These are phyloP conservation scores for Pseudolaguvia tuberculata DNA, from an alignment of 2,113 vertebrate species.

Conservation along the genomic window DNA sequence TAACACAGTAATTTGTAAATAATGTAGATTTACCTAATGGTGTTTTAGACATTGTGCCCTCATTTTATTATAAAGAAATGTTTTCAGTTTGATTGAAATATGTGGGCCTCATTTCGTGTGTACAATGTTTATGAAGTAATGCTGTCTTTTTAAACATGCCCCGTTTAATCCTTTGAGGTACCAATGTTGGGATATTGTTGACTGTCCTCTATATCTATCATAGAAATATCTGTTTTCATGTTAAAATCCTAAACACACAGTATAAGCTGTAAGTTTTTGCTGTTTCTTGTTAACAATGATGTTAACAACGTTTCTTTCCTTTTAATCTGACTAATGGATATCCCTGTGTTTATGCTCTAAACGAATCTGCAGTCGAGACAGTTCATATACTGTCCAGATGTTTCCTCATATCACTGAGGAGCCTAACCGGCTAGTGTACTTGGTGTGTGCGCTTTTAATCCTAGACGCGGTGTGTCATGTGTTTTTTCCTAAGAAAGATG, in stretches of 20 bases:
- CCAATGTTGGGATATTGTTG: not conserved
- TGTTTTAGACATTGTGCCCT: not conserved
- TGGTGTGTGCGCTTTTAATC: conserved; percentile 41
- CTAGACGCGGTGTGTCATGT: conserved; percentile 16
- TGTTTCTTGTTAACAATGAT: too few relatives aligned
- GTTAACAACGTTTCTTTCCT: not conserved
- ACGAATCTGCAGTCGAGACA: not conserved
- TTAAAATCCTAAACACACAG: not conserved
- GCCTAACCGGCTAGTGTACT: not conserved
- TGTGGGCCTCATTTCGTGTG: not conserved
- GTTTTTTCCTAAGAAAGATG: conserved; percentile 33
- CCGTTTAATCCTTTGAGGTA: not conserved
- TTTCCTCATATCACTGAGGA: not conserved
- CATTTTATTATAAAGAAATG: not conserved
- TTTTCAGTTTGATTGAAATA: not conserved
- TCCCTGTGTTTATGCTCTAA: not conserved
- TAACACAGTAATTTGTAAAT: not conserved
- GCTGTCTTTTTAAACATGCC: not conserved
- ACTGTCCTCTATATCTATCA: too few relatives aligned
- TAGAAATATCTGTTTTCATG: not conserved
- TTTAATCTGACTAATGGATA: not conserved
- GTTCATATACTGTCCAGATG: conserved; percentile 6
- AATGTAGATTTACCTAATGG: not conserved
- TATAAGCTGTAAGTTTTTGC: not conserved
- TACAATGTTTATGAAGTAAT: not conserved